Evolutionary conservation across 1,140 invertebrate genomes (phyloP).

Genomic region (Sycophaga agraensis): DNA sequence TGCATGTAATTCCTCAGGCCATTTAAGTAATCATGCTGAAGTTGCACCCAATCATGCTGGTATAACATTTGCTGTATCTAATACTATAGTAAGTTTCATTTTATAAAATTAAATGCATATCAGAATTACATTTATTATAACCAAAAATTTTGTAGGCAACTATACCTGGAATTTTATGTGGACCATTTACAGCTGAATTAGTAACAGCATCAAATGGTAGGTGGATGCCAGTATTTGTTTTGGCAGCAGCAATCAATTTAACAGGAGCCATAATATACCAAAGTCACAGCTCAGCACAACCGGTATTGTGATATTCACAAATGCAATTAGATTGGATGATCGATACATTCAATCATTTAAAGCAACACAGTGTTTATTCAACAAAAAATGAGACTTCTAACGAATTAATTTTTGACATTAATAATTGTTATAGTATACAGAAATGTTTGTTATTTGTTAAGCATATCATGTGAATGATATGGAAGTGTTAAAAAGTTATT

Average conservation of each 20-base stretch:
- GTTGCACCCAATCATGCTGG: slow-evolving; percentile 79
- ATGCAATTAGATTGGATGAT: slow-evolving; percentile 3
- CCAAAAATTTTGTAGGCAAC: slow-evolving; percentile 63
- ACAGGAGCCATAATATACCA: slow-evolving; percentile 77
- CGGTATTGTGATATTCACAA: slow-evolving; percentile 58
- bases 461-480: slow-evolving; percentile 22
- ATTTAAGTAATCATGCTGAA: slow-evolving; percentile 79
- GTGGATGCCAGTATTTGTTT: slow-evolving; percentile 77
- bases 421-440: not conserved
- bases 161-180: slow-evolving; percentile 76
- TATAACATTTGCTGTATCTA: slow-evolving; percentile 79
- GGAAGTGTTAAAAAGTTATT: slow-evolving; percentile 14
- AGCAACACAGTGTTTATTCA: slow-evolving; percentile 17
- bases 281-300: slow-evolving; percentile 73
- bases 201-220: slow-evolving; percentile 72
- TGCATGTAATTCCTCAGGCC: slow-evolving; percentile 77
- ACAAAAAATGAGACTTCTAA: slow-evolving; percentile 2
- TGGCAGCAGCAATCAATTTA: slow-evolving; percentile 75
- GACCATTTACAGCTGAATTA: slow-evolving; percentile 76
- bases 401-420: slow-evolving; percentile 7
- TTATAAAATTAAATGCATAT: not conserved
- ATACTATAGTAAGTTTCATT: slow-evolving; percentile 66
- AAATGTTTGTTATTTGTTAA: slow-evolving; percentile 13
- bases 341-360: not conserved
- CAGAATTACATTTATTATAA: not conserved